Evolutionary conservation across 1,140 invertebrate genomes (phyloP), one percentile per base, ranked within the genome.

Genomic region (Marisa cornuarietis): DNA sequence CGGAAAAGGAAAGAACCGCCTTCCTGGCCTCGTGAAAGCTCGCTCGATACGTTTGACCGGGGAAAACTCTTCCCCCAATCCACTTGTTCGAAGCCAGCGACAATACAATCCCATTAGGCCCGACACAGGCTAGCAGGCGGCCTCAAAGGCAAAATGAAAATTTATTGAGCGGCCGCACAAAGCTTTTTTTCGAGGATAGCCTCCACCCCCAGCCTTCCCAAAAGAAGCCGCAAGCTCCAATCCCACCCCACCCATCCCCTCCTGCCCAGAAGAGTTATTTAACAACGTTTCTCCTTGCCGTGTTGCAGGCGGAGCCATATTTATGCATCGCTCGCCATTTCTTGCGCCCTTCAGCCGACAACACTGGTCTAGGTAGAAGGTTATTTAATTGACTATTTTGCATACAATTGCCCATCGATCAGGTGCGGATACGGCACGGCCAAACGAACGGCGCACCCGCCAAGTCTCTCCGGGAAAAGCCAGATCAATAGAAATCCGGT

Each of bases 381-480:
- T 65, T 76, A 65, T 76, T 76, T 76, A 76, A 76, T 76, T 76
- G 74, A 76, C 74, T 76, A 65, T 76, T 76, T 66, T 76, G 74
- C 74, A 54, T 26, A 63, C 74, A 76, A 76, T 76, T 76, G 74
- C 61, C 61, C 22, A 76, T 76, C 74, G 74, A 76, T 76, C 51
- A 6, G 58, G 24, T 20, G 74, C n/a, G 65, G 63, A 76, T 76
- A 76, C 74, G 52, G 61, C 61, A 58, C 22, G 22, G 58, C 49
- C n/a, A n/a, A n/a, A n/a, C 62, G 74, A 62, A 20, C 74, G 52
- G 54, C 54, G 11, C 54, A 18, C 16, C 16, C 54, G 54, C 54
- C 54, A 18, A 58, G 54, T 58, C 16, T 58, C 11, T 11, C 11
- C 16, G 54, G 54, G 54, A 18, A 18, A 58, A 58, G 54, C 54